Base-by-base conservation (phyloP, 2,797 vertebrate species). In the Lycodopsis pacificus region DNA sequence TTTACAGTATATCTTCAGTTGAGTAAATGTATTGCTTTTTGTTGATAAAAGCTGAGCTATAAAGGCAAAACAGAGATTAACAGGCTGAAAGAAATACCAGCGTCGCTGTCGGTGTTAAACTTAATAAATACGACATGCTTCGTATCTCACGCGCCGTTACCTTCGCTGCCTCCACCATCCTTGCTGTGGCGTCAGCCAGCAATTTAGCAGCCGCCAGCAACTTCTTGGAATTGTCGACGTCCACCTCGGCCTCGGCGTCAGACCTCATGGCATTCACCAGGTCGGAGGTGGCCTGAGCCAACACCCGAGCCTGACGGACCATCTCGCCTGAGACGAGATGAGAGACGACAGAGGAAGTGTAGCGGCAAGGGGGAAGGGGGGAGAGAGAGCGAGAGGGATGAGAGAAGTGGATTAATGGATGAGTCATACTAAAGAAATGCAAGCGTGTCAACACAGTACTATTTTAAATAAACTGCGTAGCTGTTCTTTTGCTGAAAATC, bases 111-210 rank as follows among this genome's bases (percentile, higher is more conserved):
- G 32, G 57, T 59, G 25, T 54, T 9, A 79, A 75, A 65, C 38
- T 7, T 0, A 30, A 38, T n/a, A 34, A 70, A 27, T 49, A 65
- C n/a, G 1, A 64, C 2, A 48, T 27, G 10, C 56, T 59, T 48
- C 2, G 6, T 20, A 10, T 22, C 17, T 32, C 30, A 8, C 34
- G 27, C 7, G 13, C 4, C 13, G 42, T 80, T 90, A 99, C 98
- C 97, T 99, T 99, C 13, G 98, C 98, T 30, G 98, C 98, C 90
- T 99, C 98, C 76, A 99, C 98, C 98, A 99, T 99, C 83, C 98
- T 95, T 14, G 98, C 98, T 0, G 98, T 99, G 36, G 98, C 98
- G 36, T 99, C 98, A 0, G 98, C 98, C 83, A 99, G 86, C 34
- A 99, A 94, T 76, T 99, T 99, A 7, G 98, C 98, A 0, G 98